These are phyloP conservation scores for Lasioglossum marginatum DNA, from an alignment of 2,888 invertebrate species.

Conservation along the genomic window DNA sequence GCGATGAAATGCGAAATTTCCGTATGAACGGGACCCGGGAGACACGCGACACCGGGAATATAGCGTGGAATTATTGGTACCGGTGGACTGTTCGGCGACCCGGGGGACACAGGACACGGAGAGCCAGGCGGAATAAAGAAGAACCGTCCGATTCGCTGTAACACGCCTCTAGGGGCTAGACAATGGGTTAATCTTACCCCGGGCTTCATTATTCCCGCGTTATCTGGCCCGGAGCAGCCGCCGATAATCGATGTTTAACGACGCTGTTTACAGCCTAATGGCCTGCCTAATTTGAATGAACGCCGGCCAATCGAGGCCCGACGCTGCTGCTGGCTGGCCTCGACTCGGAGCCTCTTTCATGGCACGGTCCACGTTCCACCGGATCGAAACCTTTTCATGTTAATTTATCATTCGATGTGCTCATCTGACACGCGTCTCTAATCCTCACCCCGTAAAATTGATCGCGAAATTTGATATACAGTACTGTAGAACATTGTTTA, in stretches of 20 bases:
- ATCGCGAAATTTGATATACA: background rate
- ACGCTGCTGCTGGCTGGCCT: background rate
- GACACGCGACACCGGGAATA: background rate
- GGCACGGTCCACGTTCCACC: background rate
- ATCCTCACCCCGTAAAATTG: background rate
- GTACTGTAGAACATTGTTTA: background rate
- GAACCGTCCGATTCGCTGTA: constrained; percentile 46
- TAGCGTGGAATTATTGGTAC: constrained; percentile 3
- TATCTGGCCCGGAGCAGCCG: constrained; percentile 57
- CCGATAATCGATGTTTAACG: constrained; percentile 73
- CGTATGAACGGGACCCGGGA: constrained; percentile 10
- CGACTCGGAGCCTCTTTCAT: constrained; percentile 13
- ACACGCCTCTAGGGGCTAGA: constrained; percentile 48
- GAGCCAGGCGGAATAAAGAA: constrained; percentile 52
- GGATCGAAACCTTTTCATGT: constrained; percentile 1
- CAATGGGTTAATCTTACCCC: constrained; percentile 64
- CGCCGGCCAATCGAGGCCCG: constrained; percentile 32
- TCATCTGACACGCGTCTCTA: background rate
- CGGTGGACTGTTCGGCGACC: background rate
- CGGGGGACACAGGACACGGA: background rate
- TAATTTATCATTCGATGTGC: background rate
- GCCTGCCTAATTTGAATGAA: constrained; percentile 65
- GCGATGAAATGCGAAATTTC: background rate
- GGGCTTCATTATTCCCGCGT: constrained; percentile 70
- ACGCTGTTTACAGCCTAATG: constrained; percentile 70